Evolutionary conservation across 2,888 invertebrate species (phyloP), one percentile per base, ranked within the genome.

Genomic region (Dolichopus griseipennis): DNA sequence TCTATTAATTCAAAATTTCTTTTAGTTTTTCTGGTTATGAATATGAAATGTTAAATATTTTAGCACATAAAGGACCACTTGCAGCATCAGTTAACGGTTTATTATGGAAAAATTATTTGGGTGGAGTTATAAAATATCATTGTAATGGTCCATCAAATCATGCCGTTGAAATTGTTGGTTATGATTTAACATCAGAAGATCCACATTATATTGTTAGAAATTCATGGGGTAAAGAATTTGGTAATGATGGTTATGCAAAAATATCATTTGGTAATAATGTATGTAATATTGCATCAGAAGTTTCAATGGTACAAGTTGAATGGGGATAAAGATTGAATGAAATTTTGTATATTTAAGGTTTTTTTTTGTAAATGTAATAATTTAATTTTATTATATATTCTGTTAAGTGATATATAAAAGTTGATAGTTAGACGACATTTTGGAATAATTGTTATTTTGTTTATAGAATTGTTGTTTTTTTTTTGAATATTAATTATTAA

Each of bases 171-270:
- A 83, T 94, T 66, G 89, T 94, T 0, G 94, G 95, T 1, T 95
- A 93, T 77, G 90, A 94, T 76, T 79, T 88, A 22, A 85, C 86
- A 8, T 88, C 85, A 6, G 82, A 84, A 1, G 86, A 90, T 20
- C 93, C 93, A 0, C 87, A 88, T 81, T 95, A 93, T 78, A 91
- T 94, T 66, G 89, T 90, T 0, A 86, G 90, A 74, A 94, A 94
- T 81, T 92, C 93, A 0, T 95, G 94, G 94, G 93, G 93, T 0
- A 75, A 83, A 5, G 84, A 85, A 8, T 94, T 90, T 75, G 94
- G 93, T 0, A 84, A 88, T 72, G 81, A 83, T 33, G 94, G 94
- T 0, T 93, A 92, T 76, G 75, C 93, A 8, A 87, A 90, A 73
- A 82, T 94, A 68, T 90, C 89, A 1, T 84, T 91, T 61, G 92